Conservation (phyloP, 1,140 invertebrate species). For the Nephila pilipes region DNA sequence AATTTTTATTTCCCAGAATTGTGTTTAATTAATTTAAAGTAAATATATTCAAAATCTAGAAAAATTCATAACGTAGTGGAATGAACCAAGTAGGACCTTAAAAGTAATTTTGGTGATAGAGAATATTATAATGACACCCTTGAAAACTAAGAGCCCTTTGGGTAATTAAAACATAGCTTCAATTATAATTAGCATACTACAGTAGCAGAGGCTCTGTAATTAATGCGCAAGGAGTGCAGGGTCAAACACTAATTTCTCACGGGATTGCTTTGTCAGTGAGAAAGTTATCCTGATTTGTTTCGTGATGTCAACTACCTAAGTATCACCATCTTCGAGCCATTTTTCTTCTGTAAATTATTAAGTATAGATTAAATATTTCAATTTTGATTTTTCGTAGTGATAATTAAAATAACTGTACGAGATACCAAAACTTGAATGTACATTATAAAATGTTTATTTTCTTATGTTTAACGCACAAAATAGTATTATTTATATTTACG, state of each 20-base stretch:
- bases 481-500: too few species aligned
- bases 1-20: too few species aligned
- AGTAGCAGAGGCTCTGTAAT: constrained; percentile 6
- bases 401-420: too few species aligned
- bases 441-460: too few species aligned
- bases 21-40: too few species aligned
- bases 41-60: background rate
- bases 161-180: constrained; percentile 49
- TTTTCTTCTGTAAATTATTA: too few species aligned
- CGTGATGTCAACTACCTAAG: background rate
- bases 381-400: too few species aligned
- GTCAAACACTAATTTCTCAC: constrained; percentile 19
- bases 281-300: background rate
- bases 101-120: background rate
- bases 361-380: too few species aligned
- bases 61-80: background rate
- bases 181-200: constrained; percentile 50
- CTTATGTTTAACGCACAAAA: too few species aligned
- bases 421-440: too few species aligned
- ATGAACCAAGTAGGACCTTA: background rate
- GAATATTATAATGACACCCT: constrained; percentile 29
- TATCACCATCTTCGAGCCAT: too few species aligned
- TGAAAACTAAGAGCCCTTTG: constrained; percentile 38
- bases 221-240: constrained; percentile 19
- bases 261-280: background rate